These are phyloP conservation scores for Grus americana DNA, from an alignment of 2,113 vertebrate genomes.

Conservation along the genomic window DNA sequence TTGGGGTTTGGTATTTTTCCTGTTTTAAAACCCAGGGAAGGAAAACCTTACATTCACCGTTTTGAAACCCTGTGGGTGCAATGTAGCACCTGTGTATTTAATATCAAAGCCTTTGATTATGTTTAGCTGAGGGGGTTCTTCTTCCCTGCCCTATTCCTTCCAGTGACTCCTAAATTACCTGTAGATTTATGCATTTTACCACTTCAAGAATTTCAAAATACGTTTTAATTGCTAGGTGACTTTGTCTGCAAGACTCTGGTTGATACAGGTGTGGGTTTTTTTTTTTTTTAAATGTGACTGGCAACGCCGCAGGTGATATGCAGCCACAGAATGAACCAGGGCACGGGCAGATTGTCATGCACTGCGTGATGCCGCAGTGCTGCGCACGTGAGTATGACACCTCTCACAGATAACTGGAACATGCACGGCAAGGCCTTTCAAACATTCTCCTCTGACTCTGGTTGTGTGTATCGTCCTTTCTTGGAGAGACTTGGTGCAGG, in stretches of 20 bases:
- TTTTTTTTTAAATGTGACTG: not conserved
- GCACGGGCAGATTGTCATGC: not conserved
- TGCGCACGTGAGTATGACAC: not conserved
- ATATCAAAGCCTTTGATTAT: conserved; percentile 34
- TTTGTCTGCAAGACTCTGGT: not conserved
- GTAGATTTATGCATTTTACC: conserved; percentile 25
- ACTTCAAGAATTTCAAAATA: not conserved
- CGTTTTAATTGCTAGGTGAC: conserved; percentile 9
- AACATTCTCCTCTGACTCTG: not conserved
- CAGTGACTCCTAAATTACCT: not conserved
- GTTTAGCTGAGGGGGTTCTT: conserved; percentile 18
- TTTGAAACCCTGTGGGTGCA: conserved; percentile 34
- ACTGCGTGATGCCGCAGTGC: rapidly evolving
- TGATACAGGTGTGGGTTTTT: not conserved
- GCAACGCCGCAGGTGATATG: not conserved
- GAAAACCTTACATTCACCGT: conserved; percentile 17
- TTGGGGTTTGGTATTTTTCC: not conserved
- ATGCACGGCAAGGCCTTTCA: not conserved
- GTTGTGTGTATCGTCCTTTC: not conserved
- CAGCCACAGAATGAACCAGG: not conserved
- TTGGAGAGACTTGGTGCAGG: not conserved
- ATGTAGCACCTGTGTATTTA: conserved; percentile 25
- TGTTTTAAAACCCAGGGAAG: conserved; percentile 15
- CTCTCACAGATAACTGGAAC: not conserved
- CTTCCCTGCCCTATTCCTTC: not conserved